These are phyloP conservation scores for Julus scandinavius DNA, from an alignment of 2,888 invertebrate genomes.

Conservation along the genomic window DNA sequence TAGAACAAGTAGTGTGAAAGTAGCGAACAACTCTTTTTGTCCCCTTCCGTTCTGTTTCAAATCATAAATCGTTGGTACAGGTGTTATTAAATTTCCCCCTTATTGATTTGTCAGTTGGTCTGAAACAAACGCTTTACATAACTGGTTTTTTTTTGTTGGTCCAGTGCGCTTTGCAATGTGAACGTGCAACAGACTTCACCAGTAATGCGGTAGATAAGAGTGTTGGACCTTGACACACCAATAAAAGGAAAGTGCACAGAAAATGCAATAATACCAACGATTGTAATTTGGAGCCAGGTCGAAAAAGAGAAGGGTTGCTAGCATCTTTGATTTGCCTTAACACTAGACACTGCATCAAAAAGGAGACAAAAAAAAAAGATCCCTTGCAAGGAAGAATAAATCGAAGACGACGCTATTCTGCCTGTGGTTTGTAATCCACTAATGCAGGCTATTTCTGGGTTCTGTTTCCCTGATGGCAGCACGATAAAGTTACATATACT, in stretches of 20 bases:
- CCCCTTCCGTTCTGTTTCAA: not conserved
- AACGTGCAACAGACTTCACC: not conserved
- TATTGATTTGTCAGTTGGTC: slow-evolving; percentile 1
- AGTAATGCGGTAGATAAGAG: not conserved
- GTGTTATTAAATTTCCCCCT: slow-evolving; percentile 6
- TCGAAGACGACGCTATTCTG: not conserved
- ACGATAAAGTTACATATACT: not conserved
- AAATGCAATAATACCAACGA: slow-evolving; percentile 27
- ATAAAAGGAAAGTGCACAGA: slow-evolving; percentile 13
- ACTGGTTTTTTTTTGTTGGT: not conserved
- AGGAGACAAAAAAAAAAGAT: not conserved
- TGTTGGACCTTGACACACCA: slow-evolving; percentile 26
- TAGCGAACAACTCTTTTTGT: not conserved
- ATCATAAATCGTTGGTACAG: not conserved
- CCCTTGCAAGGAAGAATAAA: not conserved
- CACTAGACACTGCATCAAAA: no score
- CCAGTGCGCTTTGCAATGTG: not conserved
- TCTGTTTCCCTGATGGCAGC: not conserved
- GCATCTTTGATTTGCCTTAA: not conserved
- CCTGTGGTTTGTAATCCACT: not conserved
- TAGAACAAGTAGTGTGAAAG: not conserved
- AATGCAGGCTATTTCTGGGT: not conserved
- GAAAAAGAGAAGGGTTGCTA: not conserved
- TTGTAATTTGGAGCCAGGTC: slow-evolving; percentile 19
- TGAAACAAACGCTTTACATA: not conserved